Conservation (phyloP, 2,797 vertebrate species). For the Poecile montanus region DNA sequence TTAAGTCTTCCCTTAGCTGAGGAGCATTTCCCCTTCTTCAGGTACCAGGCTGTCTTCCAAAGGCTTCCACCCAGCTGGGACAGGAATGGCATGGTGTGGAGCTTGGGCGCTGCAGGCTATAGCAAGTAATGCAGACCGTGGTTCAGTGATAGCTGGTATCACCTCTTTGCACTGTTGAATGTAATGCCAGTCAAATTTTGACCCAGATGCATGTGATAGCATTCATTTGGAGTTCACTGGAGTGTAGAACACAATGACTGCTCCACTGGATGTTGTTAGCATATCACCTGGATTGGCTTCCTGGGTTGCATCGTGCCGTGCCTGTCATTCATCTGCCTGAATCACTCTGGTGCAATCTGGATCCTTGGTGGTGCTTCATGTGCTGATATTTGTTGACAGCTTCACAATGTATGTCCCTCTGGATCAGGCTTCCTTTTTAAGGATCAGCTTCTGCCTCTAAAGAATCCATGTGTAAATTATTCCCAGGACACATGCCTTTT, state of each 20-base stretch:
- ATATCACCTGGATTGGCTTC: background rate
- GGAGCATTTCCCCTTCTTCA: background rate
- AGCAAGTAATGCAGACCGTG: background rate
- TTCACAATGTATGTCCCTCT: background rate
- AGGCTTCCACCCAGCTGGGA: background rate
- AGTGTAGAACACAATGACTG: background rate
- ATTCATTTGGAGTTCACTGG: background rate
- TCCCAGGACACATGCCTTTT: background rate
- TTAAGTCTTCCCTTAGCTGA: background rate
- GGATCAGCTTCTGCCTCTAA: background rate
- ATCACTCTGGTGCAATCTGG: background rate
- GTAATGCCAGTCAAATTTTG: conserved; percentile 49
- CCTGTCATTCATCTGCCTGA: background rate
- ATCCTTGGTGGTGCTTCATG: background rate
- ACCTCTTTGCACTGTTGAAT: background rate
- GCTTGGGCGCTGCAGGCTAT: background rate
- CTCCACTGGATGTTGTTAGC: background rate
- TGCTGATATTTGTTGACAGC: background rate
- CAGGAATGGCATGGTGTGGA: background rate
- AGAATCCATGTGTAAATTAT: background rate
- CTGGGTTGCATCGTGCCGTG: background rate
- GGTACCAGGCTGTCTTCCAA: background rate
- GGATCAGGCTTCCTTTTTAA: background rate
- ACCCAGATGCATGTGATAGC: conserved; percentile 50
- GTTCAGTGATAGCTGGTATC: background rate